These are phyloP conservation scores for Sinonovacula constricta DNA, from an alignment of 1,140 invertebrate genomes.

Conservation along the genomic window DNA sequence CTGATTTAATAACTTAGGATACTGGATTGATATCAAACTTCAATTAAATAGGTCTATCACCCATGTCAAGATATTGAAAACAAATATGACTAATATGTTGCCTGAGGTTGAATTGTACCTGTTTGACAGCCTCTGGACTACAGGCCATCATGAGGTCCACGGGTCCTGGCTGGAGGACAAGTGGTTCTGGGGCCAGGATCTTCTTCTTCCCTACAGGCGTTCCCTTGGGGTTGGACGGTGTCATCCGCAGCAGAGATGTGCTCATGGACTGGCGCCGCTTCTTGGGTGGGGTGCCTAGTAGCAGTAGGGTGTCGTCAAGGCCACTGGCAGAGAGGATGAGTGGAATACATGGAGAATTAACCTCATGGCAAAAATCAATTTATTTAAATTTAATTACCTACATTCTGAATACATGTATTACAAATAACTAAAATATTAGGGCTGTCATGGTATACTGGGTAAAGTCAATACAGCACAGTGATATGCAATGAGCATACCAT, in stretches of 20 bases:
- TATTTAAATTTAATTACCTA: too few relatives aligned
- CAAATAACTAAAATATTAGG: too few relatives aligned
- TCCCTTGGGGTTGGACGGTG: not conserved
- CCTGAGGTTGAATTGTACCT: too few relatives aligned
- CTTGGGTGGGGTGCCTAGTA: conserved; percentile 44
- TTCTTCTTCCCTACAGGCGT: not conserved
- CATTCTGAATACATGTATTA: too few relatives aligned
- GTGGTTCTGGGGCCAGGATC: not conserved
- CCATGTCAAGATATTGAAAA: not conserved
- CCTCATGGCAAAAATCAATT: too few relatives aligned
- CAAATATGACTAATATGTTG: too few relatives aligned
- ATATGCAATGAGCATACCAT: too few relatives aligned
- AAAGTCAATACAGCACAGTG: too few relatives aligned
- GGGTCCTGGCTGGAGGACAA: not conserved
- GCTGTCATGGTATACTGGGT: too few relatives aligned
- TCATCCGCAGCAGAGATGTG: not conserved
- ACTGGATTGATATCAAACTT: not conserved
- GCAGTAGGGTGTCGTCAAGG: conserved; percentile 33
- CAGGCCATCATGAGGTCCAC: not conserved
- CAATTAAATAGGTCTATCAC: not conserved
- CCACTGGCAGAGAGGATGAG: conserved; percentile 20
- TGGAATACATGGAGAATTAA: too few relatives aligned
- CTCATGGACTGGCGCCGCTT: conserved; percentile 38
- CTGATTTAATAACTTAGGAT: not conserved
- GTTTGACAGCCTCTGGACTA: not conserved